A percentile compares a stretch with the other conserved stretches of the same genome.
Evolutionary conservation across 2,888 invertebrate genomes (phyloP).

Genomic region (Ormyrus thymus): DNA sequence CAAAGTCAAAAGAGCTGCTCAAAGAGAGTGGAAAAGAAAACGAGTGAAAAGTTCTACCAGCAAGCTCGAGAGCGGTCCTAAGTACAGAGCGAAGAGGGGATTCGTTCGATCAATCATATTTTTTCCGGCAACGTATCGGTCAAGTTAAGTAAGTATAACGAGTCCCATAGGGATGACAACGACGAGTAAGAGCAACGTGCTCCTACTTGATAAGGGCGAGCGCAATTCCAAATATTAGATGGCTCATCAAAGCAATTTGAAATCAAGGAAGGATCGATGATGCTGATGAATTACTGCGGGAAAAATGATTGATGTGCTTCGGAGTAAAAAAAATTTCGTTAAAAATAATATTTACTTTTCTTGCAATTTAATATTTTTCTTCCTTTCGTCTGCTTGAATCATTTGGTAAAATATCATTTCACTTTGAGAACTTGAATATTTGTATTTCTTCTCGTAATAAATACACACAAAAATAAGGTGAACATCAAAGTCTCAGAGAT

Average conservation of each 20-base stretch:
- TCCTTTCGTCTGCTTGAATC: not conserved
- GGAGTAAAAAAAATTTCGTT: not conserved
- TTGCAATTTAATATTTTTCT: too few relatives aligned
- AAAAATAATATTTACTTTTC: too few relatives aligned
- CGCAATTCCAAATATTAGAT: slow-evolving; percentile 39
- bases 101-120: slow-evolving; percentile 60
- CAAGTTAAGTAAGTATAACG: slow-evolving; percentile 59
- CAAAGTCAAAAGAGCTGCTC: too few relatives aligned
- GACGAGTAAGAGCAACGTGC: slow-evolving; percentile 30
- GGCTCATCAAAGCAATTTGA: slow-evolving; percentile 49
- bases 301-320: slow-evolving; percentile 23
- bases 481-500: too few relatives aligned
- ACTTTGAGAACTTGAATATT: too few relatives aligned
- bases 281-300: slow-evolving; percentile 17
- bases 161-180: slow-evolving; percentile 44
- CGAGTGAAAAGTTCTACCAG: too few relatives aligned
- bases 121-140: slow-evolving; percentile 59
- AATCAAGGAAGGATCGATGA: slow-evolving; percentile 42
- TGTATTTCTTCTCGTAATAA: too few relatives aligned
- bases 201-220: slow-evolving; percentile 33
- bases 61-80: too few relatives aligned
- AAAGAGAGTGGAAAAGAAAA: too few relatives aligned
- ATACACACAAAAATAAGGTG: too few relatives aligned
- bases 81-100: slow-evolving; percentile 5
- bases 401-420: not conserved